These are phyloP conservation scores for Hesperia comma DNA, from an alignment of 2,888 invertebrate species.

Conservation along the genomic window DNA sequence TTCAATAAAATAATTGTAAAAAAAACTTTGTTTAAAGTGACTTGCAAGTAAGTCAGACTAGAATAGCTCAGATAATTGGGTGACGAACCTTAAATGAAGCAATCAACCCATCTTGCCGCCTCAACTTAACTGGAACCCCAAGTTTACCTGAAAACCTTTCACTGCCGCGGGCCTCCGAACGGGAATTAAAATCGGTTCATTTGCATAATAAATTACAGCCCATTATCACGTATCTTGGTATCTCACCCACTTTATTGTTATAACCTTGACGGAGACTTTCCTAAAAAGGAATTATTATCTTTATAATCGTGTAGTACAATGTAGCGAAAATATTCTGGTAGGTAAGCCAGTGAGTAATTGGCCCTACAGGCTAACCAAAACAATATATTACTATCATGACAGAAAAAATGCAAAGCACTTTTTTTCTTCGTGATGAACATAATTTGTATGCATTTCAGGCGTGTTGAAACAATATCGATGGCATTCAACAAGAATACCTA, in stretches of 20 bases:
- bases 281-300: conserved; percentile 26
- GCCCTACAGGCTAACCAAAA: neutral
- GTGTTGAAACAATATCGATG: neutral
- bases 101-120: conserved; percentile 18
- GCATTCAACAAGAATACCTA: neutral
- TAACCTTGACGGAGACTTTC: conserved; percentile 34
- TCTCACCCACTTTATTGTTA: conserved; percentile 38
- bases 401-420: neutral
- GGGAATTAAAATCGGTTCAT: conserved; percentile 34
- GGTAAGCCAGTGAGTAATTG: neutral
- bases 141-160: conserved; percentile 32
- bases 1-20: too few relatives aligned
- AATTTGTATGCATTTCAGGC: neutral
- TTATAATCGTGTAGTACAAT: neutral
- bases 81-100: conserved; percentile 25
- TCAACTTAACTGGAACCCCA: conserved; percentile 19
- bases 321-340: conserved; percentile 1
- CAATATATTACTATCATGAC: neutral
- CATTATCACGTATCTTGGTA: conserved; percentile 40
- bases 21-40: too few relatives aligned
- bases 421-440: neutral
- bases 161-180: conserved; percentile 32
- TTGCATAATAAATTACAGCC: conserved; percentile 40
- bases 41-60: too few relatives aligned
- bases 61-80: too few relatives aligned